phyloP scores from a whole-genome alignment of 2,113 vertebrate species.

The Pangasianodon gigas region DNA sequence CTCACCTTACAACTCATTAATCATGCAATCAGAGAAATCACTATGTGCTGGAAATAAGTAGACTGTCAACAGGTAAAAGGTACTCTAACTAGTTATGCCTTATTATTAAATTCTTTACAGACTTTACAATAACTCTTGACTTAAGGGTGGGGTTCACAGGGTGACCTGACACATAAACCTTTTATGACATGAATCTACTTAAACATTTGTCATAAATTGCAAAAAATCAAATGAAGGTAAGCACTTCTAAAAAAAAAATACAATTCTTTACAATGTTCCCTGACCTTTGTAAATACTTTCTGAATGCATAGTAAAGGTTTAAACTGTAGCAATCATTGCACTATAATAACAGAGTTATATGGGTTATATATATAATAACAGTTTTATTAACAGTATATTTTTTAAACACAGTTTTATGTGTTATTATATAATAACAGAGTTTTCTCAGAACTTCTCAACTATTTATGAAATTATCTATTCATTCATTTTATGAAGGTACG shows the following conservation, averaged over 20 bases:
- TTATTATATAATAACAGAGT: background rate
- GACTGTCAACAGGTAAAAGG: background rate
- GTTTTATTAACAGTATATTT: no score
- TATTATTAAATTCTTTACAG: background rate
- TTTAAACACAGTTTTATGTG: no score
- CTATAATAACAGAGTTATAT: background rate
- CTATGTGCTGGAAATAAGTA: background rate
- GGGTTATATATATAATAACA: no score
- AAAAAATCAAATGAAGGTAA: background rate
- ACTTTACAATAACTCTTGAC: background rate
- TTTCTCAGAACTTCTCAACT: background rate
- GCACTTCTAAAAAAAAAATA: background rate
- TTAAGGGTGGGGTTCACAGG: background rate
- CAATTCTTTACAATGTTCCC: background rate
- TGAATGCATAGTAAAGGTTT: background rate
- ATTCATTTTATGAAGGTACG: background rate
- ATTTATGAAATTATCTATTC: background rate
- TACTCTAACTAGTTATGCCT: background rate
- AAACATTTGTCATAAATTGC: background rate
- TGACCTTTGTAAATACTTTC: background rate
- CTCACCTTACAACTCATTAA: constrained; percentile 12
- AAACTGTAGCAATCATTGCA: background rate
- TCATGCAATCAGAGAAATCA: constrained; percentile 10
- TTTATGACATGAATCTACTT: background rate
- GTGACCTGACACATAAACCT: background rate